A percentile compares a stretch with the other conserved stretches of the same genome.
Conservation (phyloP, 1,140 invertebrate species). For the Anastrepha obliqua region DNA sequence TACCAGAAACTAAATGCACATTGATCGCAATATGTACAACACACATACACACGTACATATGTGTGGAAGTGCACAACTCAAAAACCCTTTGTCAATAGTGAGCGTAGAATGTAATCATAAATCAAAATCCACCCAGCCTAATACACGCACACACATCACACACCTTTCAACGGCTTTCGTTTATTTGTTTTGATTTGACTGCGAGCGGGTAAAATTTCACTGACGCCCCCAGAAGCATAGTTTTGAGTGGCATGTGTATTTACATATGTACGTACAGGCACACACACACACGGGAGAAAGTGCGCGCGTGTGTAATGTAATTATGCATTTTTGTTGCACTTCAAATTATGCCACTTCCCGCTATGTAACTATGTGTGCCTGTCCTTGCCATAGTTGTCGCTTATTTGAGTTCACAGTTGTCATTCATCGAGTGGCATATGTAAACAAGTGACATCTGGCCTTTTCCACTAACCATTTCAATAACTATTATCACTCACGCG, state of each 20-base stretch:
- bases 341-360: slow-evolving; percentile 25
- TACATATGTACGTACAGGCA: background rate
- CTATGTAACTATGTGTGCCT: background rate
- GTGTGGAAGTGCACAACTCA: background rate
- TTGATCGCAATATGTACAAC: background rate
- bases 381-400: background rate
- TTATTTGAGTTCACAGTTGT: slow-evolving; percentile 5
- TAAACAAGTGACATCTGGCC: slow-evolving; percentile 55
- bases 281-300: background rate
- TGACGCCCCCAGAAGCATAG: slow-evolving; percentile 4
- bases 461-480: background rate
- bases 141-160: background rate
- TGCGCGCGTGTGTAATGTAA: slow-evolving; percentile 13
- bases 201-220: slow-evolving; percentile 24
- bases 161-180: slow-evolving; percentile 26
- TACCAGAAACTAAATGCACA: slow-evolving; percentile 19
- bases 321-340: slow-evolving; percentile 47
- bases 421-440: background rate
- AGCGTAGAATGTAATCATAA: background rate
- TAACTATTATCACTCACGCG: background rate
- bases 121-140: slow-evolving; percentile 3
- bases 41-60: background rate
- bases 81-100: slow-evolving; percentile 36
- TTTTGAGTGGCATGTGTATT: background rate
- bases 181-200: slow-evolving; percentile 48